Evolutionary conservation across 2,113 vertebrate species (phyloP), one percentile per base, ranked within the genome.

Genomic region (Ranitomeya variabilis): DNA sequence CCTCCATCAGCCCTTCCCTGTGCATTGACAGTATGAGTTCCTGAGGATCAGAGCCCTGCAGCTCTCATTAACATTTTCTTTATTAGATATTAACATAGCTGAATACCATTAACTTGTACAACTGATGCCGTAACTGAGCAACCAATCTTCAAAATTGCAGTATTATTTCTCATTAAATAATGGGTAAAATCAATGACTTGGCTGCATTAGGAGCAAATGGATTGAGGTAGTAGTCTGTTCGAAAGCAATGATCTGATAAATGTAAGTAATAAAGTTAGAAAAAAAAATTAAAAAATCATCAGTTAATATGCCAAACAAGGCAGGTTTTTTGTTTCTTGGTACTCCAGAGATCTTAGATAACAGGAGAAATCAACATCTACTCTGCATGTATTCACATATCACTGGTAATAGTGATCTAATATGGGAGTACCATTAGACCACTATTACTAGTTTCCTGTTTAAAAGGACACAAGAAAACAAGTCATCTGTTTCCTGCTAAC

Each of bases 21-120:
- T 82, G 86, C 51, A 55, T 51, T 55, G 51, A 66, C 59, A 60
- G 60, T 79, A 10, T 64, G 64, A 80, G 76, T 66, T 80, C 62
- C 45, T 67, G 18, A 80, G 60, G 76, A 80, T 84, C 62, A 57
- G 64, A 69, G 45, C n/a, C 76, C 55, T 78, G 31, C 76, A 80
- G 79, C 19, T 59, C 19, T 73, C 66, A 73, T 87, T 87, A 86
- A 81, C 77, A 69, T 79, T 55, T 71, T 18, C 21, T 62, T 81
- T 82, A 87, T 82, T 87, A 82, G 19, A 87, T 87, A 60, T 87
- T 87, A 87, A 81, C 78, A 67, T 74, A 86, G 31, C 71, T 62
- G 66, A 87, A 74, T 87, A n/a, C 45, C 77, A 80, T 80, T 69
- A 54, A 60, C 14, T 18, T 66, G 26, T 16, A 55, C 26, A 87